phyloP scores from a whole-genome alignment of 2,113 vertebrate species.

The Myiopsitta monachus region DNA sequence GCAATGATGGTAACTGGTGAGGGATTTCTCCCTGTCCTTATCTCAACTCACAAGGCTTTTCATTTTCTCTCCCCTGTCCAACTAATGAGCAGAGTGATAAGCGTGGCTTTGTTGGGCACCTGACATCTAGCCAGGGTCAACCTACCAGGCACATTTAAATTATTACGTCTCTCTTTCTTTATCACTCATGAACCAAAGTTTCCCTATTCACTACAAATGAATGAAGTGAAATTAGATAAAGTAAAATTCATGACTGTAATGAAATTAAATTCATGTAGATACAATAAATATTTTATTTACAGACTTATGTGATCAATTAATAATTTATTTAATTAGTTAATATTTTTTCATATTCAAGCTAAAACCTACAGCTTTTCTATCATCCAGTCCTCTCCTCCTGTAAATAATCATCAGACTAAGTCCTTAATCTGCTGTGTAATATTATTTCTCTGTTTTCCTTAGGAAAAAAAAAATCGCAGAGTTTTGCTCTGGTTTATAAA shows the following conservation, averaged over 20 bases:
- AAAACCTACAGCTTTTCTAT: background rate
- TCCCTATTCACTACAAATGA: background rate
- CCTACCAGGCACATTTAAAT: fast-evolving
- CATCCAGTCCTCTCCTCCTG: background rate
- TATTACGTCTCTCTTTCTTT: background rate
- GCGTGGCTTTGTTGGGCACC: background rate
- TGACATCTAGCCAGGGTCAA: fast-evolving
- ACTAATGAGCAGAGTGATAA: background rate
- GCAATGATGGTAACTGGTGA: fast-evolving
- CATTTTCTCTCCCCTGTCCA: background rate
- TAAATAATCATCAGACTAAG: background rate
- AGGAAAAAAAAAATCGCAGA: background rate
- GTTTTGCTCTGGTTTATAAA: background rate
- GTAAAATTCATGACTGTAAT: background rate
- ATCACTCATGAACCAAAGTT: background rate
- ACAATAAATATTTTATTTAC: background rate
- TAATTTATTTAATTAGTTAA: background rate
- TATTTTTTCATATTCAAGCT: background rate
- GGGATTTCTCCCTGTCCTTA: background rate
- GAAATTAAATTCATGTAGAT: background rate
- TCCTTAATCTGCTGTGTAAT: background rate
- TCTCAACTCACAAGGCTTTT: fast-evolving
- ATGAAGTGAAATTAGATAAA: background rate
- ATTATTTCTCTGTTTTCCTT: background rate
- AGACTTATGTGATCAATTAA: background rate